Conservation (phyloP, 2,113 vertebrate species). For the Ancistrus triradiatus region DNA sequence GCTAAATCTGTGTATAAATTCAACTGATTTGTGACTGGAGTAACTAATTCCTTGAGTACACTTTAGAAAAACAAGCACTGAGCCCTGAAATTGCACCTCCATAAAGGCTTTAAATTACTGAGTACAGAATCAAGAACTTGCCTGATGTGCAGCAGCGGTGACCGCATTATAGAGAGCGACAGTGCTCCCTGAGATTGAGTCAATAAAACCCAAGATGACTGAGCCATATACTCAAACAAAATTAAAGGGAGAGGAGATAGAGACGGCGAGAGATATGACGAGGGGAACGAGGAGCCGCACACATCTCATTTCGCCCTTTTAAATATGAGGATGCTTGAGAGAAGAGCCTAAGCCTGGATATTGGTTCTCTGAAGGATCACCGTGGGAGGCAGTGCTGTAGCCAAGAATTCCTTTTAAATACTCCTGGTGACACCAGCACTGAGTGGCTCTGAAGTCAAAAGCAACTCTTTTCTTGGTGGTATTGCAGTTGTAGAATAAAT, state of each 20-base stretch:
- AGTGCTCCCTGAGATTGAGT: conserved; percentile 85
- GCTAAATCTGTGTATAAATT: conserved; percentile 99
- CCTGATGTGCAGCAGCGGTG: conserved; percentile 90
- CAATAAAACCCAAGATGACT: conserved; percentile 97
- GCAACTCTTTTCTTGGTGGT: no score
- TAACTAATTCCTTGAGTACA: conserved; percentile 99
- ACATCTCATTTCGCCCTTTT: conserved; percentile 61
- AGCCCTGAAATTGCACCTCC: conserved; percentile 99
- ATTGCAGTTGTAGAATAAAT: no score
- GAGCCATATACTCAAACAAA: conserved; percentile 93
- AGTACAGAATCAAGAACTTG: conserved; percentile 95
- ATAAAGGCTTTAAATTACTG: conserved; percentile 99
- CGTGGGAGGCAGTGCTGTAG: conserved; percentile 26
- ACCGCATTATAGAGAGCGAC: conserved; percentile 87
- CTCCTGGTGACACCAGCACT: no score
- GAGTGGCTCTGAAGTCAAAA: no score
- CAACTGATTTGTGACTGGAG: conserved; percentile 99
- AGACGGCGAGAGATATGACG: conserved; percentile 25
- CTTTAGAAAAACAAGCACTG: conserved; percentile 99
- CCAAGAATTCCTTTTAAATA: conserved; percentile 49
- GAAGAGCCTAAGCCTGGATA: conserved; percentile 32
- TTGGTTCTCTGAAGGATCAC: no score
- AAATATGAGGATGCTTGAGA: conserved; percentile 53
- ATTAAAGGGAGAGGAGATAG: conserved; percentile 79
- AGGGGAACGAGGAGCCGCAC: conserved; percentile 37